Percentiles rank a stretch among this genome's conserved stretches.
Evolutionary conservation across 2,888 invertebrate genomes (phyloP).

Genomic region (Steinernema scapterisci): DNA sequence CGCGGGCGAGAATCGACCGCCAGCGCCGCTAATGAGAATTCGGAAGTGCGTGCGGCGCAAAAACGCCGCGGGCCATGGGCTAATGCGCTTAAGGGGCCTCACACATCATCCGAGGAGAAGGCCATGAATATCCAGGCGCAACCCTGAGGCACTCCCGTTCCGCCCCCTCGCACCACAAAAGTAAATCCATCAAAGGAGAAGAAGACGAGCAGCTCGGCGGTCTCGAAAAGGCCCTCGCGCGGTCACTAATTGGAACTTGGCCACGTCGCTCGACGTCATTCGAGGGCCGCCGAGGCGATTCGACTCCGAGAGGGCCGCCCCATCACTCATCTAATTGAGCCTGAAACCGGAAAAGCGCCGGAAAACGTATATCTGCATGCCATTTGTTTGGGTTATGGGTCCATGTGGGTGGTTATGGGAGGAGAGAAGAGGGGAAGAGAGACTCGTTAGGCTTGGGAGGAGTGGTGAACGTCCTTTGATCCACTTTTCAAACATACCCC

Average conservation of each 20-base stretch:
- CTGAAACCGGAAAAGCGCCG: not conserved
- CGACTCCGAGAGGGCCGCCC: not conserved
- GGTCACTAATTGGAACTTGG: slow-evolving; percentile 13
- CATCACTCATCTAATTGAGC: slow-evolving; percentile 29
- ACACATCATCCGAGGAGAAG: slow-evolving; percentile 17
- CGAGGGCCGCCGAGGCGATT: slow-evolving; percentile 9
- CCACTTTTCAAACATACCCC: no score
- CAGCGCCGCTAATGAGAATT: slow-evolving; percentile 20
- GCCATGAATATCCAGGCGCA: slow-evolving; percentile 24
- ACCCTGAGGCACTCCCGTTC: not conserved
- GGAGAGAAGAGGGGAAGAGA: no score
- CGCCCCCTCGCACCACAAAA: not conserved
- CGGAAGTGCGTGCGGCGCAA: slow-evolving; percentile 22
- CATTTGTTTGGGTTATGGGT: no score
- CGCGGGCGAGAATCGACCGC: not conserved
- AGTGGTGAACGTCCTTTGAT: no score
- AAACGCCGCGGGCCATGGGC: slow-evolving; percentile 18
- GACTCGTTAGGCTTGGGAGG: no score
- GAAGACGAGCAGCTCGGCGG: not conserved
- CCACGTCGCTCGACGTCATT: slow-evolving; percentile 9
- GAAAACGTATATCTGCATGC: not conserved
- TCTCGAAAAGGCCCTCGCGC: not conserved
- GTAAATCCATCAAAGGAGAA: not conserved
- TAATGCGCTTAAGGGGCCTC: slow-evolving; percentile 29
- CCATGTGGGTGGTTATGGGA: no score